Evolutionary conservation across 2,797 vertebrate genomes (phyloP), one percentile per base, ranked within the genome.

Genomic region (Columba guinea): DNA sequence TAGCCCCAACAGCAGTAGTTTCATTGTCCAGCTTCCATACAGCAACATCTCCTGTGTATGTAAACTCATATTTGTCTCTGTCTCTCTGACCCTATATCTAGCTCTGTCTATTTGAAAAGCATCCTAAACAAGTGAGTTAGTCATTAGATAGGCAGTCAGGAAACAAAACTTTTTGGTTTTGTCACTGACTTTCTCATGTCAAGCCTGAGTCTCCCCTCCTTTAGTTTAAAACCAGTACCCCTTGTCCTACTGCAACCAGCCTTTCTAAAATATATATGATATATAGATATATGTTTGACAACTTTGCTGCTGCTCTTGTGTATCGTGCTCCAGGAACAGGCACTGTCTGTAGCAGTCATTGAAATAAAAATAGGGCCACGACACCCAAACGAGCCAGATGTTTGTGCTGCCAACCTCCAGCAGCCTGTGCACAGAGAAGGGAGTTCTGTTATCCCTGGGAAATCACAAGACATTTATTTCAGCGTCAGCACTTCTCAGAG

Each of bases 401-500:
- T 23, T 24, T 69, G 30, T 22, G 35, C 48, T 90, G 52, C 63
- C 71, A 65, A 21, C 55, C 84, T 93, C 59, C 77, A 94, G 34
- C n/a, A 78, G 34, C 32, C 32, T 89, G 55, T 56, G 20, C 48
- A 49, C 11, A 64, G 48, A 70, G 32, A 34, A 73, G 49, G 19
- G n/a, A 13, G 27, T 35, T 86, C 60, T 78, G 13, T 58, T 84
- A 39, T n/a, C 34, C 46, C 24, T 77, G 46, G 48, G 60, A 89
- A 89, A 55, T 59, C 56, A 67, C 26, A 59, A 56, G 9, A 17
- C 32, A 11, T 59, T 86, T 88, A 11, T 59, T 86, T 88, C 44
- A 59, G n/a, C 3, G 3, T 5, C 1, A 79, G 32, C 0, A 0
- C 13, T 78, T 76, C 73, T 82, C 52, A 79, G 59, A 84, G 11